Conservation (phyloP, 1,140 invertebrate genomes). For the Amyelois transitella region DNA sequence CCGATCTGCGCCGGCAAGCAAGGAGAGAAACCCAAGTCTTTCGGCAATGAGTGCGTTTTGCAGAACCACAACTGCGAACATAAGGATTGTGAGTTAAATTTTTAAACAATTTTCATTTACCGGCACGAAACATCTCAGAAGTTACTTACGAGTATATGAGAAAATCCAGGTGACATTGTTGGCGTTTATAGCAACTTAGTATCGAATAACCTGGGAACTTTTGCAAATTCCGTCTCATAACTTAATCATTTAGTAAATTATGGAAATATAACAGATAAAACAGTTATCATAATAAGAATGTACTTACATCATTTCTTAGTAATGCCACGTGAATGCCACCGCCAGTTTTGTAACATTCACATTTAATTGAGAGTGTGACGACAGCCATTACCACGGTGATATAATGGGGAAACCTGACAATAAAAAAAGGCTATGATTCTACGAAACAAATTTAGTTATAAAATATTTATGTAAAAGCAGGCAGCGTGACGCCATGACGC, state of each 20-base stretch:
- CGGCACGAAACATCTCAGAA: neutral
- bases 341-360: neutral
- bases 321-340: too few species aligned
- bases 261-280: too few species aligned
- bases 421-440: neutral
- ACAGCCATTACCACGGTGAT: neutral
- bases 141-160: neutral
- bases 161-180: neutral
- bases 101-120: neutral
- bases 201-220: too few species aligned
- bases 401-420: neutral
- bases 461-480: neutral
- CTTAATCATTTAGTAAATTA: too few species aligned
- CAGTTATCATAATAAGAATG: too few species aligned
- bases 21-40: conserved; percentile 70
- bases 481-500: neutral
- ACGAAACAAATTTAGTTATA: neutral
- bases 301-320: too few species aligned
- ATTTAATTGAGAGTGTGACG: neutral
- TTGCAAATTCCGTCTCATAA: too few species aligned
- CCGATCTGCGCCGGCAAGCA: conserved; percentile 74
- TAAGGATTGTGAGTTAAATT: conserved; percentile 66
- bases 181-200: too few species aligned
- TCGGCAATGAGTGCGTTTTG: conserved; percentile 75
- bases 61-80: conserved; percentile 76